Evolutionary conservation across 2,113 vertebrate genomes (phyloP), one percentile per base, ranked within the genome.

Genomic region (Pangasianodon hypophthalmus): DNA sequence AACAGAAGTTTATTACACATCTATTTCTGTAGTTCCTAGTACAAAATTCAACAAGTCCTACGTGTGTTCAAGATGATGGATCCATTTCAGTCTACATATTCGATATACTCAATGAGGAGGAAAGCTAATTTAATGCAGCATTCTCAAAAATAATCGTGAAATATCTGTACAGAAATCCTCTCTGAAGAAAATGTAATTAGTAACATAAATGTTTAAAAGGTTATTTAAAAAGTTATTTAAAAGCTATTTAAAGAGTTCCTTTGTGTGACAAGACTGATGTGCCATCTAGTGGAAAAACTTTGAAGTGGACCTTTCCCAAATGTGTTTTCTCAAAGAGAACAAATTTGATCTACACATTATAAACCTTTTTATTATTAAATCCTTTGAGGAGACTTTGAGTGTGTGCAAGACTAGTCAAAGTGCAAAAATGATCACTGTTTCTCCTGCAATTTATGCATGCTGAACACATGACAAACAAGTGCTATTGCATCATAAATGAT

Each of bases 211-310:
- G 7, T 85, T 13, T 32, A 18, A 84, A n/a, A n/a, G n/a, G n/a
- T 56, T 48, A 67, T 64, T 85, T 54, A 75, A 87, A 37, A 37
- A 37, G 37, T 37, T 37, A 37, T 37, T 37, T 37, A 37, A 37
- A 37, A 37, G 37, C 37, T 37, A 37, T 37, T 37, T 37, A 1
- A 37, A 37, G 60, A 54, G 56, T 46, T 77, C 3, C 56, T 52
- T 1, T 8, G 50, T 29, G 1, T n/a, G 8, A 58, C 32, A 24
- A 58, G 84, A n/a, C 41, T 64, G 18, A 48, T 48, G 14, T 84
- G 85, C 90, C 88, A 87, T 44, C 90, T 91, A 80, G 85, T 58
- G 88, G 79, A 18, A 44, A 88, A 84, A 44, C 37, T 46, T 73
- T 54, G 44, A 26, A 84, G 3, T 54, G 26, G 32, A 58, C 19